These are phyloP conservation scores for Drosophila bipectinata DNA, from an alignment of 1,140 invertebrate species.

Conservation along the genomic window DNA sequence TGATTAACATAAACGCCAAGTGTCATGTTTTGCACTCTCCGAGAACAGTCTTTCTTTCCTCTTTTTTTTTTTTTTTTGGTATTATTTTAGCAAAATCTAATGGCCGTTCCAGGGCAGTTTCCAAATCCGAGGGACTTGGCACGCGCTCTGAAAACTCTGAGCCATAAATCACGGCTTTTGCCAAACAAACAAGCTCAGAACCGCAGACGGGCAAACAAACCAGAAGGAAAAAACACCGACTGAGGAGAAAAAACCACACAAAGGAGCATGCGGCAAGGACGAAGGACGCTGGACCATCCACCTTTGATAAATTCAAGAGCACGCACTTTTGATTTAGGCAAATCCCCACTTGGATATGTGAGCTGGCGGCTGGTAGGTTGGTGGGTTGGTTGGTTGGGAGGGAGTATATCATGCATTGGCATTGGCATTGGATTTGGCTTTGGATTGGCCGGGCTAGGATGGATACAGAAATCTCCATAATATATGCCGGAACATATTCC, in stretches of 20 bases:
- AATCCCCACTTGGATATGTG: constrained; percentile 75
- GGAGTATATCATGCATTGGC: constrained; percentile 61
- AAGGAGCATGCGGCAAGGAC: constrained; percentile 4
- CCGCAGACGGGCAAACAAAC: constrained; percentile 70
- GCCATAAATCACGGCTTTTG: constrained; percentile 75
- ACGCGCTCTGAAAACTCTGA: constrained; percentile 70
- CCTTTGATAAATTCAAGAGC: constrained; percentile 82
- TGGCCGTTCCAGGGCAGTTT: constrained; percentile 41
- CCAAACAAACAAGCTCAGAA: constrained; percentile 62
- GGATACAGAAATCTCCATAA: constrained; percentile 78
- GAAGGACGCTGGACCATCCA: constrained; percentile 34
- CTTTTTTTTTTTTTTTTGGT: background rate
- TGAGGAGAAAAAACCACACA: constrained; percentile 5
- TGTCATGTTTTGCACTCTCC: constrained; percentile 79
- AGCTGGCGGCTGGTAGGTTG: background rate
- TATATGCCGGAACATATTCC: constrained; percentile 83
- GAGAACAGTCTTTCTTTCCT: constrained; percentile 31
- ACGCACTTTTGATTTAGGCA: constrained; percentile 82
- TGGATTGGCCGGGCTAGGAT: constrained; percentile 17
- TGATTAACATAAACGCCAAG: constrained; percentile 83
- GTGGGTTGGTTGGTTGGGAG: background rate
- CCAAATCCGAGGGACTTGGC: constrained; percentile 60
- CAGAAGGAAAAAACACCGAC: constrained; percentile 5
- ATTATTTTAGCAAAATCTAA: constrained; percentile 50
- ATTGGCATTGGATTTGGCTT: constrained; percentile 8